A percentile compares a stretch with the other conserved stretches of the same genome.
Evolutionary conservation across 2,797 vertebrate species (phyloP).

Genomic region (Takifugu rubripes): DNA sequence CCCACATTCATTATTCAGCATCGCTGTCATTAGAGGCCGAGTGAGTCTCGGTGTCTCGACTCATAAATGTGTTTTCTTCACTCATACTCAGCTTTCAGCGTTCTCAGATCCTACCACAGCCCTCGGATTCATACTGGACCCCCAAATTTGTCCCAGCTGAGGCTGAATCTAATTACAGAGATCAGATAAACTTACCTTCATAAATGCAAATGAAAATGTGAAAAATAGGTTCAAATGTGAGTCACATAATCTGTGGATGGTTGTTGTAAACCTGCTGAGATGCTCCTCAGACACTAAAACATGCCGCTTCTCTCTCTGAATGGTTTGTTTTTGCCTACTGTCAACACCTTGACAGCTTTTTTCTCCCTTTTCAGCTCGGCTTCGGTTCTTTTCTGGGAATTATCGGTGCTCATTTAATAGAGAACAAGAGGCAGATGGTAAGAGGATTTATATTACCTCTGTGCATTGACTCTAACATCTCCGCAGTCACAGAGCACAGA

Average conservation of each 20-base stretch:
- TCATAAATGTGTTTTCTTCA: slow-evolving; percentile 47
- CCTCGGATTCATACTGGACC: background rate
- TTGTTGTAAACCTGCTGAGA: background rate
- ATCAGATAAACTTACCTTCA: too few species aligned
- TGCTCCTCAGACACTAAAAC: background rate
- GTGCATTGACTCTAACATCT: slow-evolving; percentile 23
- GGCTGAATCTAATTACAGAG: background rate
- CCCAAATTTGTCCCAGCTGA: too few species aligned
- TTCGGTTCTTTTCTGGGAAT: slow-evolving; percentile 98
- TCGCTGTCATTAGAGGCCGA: slow-evolving; percentile 53
- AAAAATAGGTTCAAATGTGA: slow-evolving; percentile 3
- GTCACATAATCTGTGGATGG: background rate
- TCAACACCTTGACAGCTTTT: slow-evolving; percentile 22
- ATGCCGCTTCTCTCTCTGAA: background rate
- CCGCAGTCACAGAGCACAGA: slow-evolving; percentile 14
- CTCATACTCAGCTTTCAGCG: slow-evolving; percentile 32
- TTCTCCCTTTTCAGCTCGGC: slow-evolving; percentile 84
- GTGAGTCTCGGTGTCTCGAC: slow-evolving; percentile 39
- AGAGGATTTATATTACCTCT: slow-evolving; percentile 68
- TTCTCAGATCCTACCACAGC: background rate
- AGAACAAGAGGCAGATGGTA: slow-evolving; percentile 99
- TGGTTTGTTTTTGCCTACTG: background rate
- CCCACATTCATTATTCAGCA: slow-evolving; percentile 72
- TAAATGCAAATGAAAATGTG: background rate
- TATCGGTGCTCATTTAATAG: slow-evolving; percentile 96